Conservation (phyloP, 2,888 invertebrate genomes). For the Hofmannophila pseudospretella region DNA sequence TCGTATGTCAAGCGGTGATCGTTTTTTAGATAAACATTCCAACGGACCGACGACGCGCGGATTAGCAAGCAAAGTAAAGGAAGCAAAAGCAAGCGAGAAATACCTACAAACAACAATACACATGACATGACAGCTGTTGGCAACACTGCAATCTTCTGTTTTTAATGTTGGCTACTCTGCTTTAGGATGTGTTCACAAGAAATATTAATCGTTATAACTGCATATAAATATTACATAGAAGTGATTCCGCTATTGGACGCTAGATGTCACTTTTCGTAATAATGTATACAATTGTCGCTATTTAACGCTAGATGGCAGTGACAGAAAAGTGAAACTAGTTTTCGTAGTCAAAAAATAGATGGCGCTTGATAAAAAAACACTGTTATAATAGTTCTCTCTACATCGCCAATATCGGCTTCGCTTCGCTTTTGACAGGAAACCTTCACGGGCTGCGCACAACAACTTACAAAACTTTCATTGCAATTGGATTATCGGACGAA, state of each 20-base stretch:
- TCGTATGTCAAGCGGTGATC: constrained; percentile 43
- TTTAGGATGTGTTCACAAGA: constrained; percentile 36
- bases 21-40: constrained; percentile 52
- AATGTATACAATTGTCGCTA: neutral
- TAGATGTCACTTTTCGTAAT: neutral
- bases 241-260: neutral
- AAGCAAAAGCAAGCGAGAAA: constrained; percentile 45
- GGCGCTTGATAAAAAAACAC: no score
- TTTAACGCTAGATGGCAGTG: neutral
- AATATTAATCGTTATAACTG: no score
- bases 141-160: constrained; percentile 22
- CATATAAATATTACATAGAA: constrained; percentile 1
- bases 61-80: constrained; percentile 68
- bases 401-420: no score
- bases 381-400: no score
- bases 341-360: no score
- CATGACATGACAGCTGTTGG: constrained; percentile 58
- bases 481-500: no score
- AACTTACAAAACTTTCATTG: no score
- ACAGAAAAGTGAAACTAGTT: no score
- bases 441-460: no score
- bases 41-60: constrained; percentile 64
- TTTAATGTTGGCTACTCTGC: constrained; percentile 33
- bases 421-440: no score
- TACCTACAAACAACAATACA: constrained; percentile 50